phyloP scores from a whole-genome alignment of 2,888 invertebrate species.

The Dynastes grantii region DNA sequence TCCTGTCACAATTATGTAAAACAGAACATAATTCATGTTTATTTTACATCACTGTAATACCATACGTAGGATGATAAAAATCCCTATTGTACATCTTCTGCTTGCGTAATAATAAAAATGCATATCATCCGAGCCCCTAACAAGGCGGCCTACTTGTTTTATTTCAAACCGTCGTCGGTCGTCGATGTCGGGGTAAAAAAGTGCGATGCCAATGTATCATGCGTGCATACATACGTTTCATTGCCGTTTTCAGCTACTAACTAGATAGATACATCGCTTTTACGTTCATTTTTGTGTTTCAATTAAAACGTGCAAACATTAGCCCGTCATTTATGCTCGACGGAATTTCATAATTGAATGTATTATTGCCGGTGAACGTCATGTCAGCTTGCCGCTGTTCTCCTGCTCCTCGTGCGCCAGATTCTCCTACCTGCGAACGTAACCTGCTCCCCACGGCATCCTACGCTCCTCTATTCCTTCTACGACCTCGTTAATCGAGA shows the following conservation, averaged over 20 bases:
- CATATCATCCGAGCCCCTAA: slow-evolving; percentile 63
- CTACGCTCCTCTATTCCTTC: neutral
- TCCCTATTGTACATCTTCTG: slow-evolving; percentile 61
- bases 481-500: slow-evolving; percentile 27
- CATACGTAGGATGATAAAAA: slow-evolving; percentile 45
- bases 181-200: slow-evolving; percentile 51
- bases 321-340: slow-evolving; percentile 65
- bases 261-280: slow-evolving; percentile 3
- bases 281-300: slow-evolving; percentile 63
- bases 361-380: slow-evolving; percentile 57
- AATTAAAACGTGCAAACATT: slow-evolving; percentile 68
- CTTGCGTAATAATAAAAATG: slow-evolving; percentile 66
- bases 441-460: neutral
- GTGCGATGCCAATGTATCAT: slow-evolving; percentile 44
- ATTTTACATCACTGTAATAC: too few relatives aligned
- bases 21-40: too few relatives aligned
- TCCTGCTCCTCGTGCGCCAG: slow-evolving; percentile 40
- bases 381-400: slow-evolving; percentile 54
- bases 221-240: neutral
- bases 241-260: neutral
- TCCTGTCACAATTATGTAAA: too few relatives aligned
- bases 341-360: slow-evolving; percentile 66
- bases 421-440: neutral
- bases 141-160: slow-evolving; percentile 64
- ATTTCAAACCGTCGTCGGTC: slow-evolving; percentile 18